Conservation (phyloP, 2,797 vertebrate species). For the Sebastes miniatus region DNA sequence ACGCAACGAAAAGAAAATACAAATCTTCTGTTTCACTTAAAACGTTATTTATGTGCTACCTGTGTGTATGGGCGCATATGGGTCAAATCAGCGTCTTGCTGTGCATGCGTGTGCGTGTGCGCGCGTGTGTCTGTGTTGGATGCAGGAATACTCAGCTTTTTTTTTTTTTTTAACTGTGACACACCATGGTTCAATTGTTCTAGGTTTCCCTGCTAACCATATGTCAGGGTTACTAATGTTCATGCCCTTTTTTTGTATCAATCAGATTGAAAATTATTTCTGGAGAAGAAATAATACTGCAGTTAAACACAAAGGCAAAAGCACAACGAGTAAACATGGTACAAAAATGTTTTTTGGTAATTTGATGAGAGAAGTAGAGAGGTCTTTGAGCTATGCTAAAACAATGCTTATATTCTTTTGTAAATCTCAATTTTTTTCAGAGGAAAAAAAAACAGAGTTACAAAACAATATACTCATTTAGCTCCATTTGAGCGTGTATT, state of each 20-base stretch:
- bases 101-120: conserved; percentile 28
- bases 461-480: neutral
- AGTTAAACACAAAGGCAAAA: conserved; percentile 11
- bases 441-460: neutral
- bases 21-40: conserved; percentile 37
- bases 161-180: conserved; percentile 44
- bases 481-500: neutral
- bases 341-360: neutral
- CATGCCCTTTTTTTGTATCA: conserved; percentile 67
- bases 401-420: neutral
- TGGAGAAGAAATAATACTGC: conserved; percentile 9
- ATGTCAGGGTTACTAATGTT: conserved; percentile 82
- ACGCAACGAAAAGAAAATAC: conserved; percentile 30
- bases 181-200: conserved; percentile 81
- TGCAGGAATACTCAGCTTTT: conserved; percentile 56
- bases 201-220: conserved; percentile 81
- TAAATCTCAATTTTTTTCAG: neutral
- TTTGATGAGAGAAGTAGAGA: neutral
- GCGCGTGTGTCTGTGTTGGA: conserved; percentile 50
- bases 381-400: neutral
- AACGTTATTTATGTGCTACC: conserved; percentile 44
- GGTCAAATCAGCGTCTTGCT: conserved; percentile 59
- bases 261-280: conserved; percentile 52
- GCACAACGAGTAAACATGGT: neutral
- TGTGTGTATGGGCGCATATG: conserved; percentile 42